Conservation (phyloP, 2,797 vertebrate species). For the Anguilla megastoma region DNA sequence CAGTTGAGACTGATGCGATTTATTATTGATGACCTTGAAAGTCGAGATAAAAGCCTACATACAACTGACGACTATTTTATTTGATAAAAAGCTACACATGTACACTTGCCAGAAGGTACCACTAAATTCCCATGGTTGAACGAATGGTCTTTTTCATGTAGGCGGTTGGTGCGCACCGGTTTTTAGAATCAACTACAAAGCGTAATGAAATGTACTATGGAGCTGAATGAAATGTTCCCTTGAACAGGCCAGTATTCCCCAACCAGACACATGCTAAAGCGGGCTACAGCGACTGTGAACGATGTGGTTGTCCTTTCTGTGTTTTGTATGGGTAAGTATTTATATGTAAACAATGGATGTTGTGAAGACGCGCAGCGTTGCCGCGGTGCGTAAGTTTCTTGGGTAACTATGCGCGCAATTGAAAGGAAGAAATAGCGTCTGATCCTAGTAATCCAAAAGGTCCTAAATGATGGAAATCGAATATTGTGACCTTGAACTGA, state of each 20-base stretch:
- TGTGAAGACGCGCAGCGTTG: conserved; percentile 22
- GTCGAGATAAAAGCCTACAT: neutral
- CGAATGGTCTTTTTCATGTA: conserved; percentile 1
- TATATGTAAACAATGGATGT: neutral
- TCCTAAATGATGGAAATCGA: neutral
- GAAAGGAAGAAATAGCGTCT: neutral
- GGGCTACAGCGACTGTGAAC: neutral
- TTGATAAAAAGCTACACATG: conserved; percentile 32
- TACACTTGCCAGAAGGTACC: neutral
- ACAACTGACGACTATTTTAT: conserved; percentile 41
- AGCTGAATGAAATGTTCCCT: neutral
- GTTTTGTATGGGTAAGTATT: conserved; percentile 1
- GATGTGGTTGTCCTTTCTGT: neutral
- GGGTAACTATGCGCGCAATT: neutral
- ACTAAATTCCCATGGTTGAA: neutral
- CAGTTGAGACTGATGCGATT: neutral
- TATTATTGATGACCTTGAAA: neutral
- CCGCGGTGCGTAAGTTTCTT: conserved; percentile 35
- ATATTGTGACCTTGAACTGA: neutral
- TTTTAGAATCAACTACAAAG: conserved; percentile 36
- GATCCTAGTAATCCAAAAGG: neutral
- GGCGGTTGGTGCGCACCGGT: conserved; percentile 50
- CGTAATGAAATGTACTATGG: conserved; percentile 35
- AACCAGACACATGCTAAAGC: neutral
- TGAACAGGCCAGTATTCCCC: conserved; percentile 27